Evolutionary conservation across 1,140 invertebrate species (phyloP).

Genomic region (Ylistrum balloti): DNA sequence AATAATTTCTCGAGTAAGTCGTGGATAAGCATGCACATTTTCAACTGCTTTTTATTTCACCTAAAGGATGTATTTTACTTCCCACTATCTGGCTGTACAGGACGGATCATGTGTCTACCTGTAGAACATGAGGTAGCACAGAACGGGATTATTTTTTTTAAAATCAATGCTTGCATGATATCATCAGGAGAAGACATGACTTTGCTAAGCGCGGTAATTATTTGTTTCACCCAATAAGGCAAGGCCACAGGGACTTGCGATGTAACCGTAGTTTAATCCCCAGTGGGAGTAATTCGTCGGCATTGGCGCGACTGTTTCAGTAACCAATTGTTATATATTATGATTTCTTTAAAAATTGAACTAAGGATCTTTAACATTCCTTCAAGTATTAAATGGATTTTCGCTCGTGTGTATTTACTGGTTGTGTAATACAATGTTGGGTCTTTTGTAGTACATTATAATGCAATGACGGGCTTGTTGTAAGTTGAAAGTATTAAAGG

Average conservation of each 20-base stretch:
- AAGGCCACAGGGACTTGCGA: background rate
- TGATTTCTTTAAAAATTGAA: background rate
- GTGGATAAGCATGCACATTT: too few species aligned
- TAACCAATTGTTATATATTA: background rate
- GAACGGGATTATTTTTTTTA: background rate
- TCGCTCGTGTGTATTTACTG: background rate
- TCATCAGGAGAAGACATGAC: conserved; percentile 1
- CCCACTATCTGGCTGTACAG: background rate
- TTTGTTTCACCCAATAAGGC: background rate
- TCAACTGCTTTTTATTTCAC: too few species aligned
- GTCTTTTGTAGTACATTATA: background rate
- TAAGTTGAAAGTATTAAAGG: background rate
- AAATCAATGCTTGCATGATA: background rate
- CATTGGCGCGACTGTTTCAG: background rate
- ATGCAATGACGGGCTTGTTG: background rate
- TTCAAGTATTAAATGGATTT: background rate
- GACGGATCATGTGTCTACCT: background rate
- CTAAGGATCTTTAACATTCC: background rate
- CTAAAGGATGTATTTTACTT: background rate
- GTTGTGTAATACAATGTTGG: background rate
- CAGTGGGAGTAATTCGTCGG: background rate
- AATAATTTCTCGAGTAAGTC: too few species aligned
- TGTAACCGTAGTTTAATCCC: background rate
- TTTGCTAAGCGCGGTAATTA: background rate
- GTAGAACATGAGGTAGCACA: background rate